Evolutionary conservation across 2,888 invertebrate species (phyloP).

Genomic region (Clitarchus hookeri): DNA sequence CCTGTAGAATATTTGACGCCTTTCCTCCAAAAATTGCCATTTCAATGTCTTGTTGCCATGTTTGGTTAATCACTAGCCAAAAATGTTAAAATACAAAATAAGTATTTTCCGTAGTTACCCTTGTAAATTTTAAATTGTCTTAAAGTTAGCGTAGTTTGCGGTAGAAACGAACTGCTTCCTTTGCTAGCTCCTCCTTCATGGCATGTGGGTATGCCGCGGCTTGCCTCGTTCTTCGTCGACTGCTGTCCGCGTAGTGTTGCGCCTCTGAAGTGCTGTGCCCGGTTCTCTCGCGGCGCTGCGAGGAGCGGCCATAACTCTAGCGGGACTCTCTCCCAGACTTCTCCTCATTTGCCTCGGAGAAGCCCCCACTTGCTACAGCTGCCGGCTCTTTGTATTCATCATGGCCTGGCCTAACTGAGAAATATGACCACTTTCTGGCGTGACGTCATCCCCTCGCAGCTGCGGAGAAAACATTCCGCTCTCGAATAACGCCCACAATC

Average conservation of each 20-base stretch:
- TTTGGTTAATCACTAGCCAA: too few relatives aligned
- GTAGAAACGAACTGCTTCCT: too few relatives aligned
- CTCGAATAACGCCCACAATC: too few relatives aligned
- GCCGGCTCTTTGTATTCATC: not conserved
- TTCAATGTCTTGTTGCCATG: too few relatives aligned
- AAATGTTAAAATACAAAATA: too few relatives aligned
- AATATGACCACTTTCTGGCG: not conserved
- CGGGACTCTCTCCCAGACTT: not conserved
- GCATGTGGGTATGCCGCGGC: not conserved
- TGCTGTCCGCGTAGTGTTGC: not conserved
- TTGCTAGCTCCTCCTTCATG: too few relatives aligned
- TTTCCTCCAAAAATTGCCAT: too few relatives aligned
- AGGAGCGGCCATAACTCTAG: not conserved
- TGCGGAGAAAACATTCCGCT: not conserved
- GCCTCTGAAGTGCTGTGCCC: not conserved
- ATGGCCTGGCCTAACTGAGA: not conserved
- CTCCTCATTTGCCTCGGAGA: conserved; percentile 2
- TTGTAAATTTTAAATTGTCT: too few relatives aligned
- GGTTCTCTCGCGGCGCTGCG: not conserved
- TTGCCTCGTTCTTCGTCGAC: not conserved
- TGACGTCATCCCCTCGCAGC: not conserved
- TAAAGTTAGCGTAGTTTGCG: too few relatives aligned
- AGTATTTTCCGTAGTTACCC: too few relatives aligned
- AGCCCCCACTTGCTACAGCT: not conserved
- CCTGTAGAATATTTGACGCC: too few relatives aligned